Evolutionary conservation across 2,797 vertebrate species (phyloP).

Genomic region (Dipus sagitta): DNA sequence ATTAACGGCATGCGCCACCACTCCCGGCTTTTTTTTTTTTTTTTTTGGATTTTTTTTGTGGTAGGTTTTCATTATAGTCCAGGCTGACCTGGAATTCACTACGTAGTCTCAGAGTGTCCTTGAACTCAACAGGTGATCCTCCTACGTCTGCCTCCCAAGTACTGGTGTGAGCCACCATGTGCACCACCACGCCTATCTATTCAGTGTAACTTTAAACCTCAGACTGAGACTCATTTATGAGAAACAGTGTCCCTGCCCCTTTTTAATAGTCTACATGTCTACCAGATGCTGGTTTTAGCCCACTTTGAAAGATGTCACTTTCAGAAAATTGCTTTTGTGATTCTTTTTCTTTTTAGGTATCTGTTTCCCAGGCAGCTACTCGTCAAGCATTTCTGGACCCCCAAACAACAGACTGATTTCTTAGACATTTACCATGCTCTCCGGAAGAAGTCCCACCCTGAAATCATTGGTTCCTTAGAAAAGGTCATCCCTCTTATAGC

Average conservation of each 20-base stretch:
- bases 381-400: slow-evolving; percentile 95
- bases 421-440: slow-evolving; percentile 89
- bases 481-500: slow-evolving; percentile 78
- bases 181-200: too few relatives aligned
- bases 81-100: too few relatives aligned
- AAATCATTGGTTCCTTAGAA: slow-evolving; percentile 88
- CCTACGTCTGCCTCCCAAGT: too few relatives aligned
- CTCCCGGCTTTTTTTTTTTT: too few relatives aligned
- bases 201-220: neutral
- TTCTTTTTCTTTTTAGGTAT: slow-evolving; percentile 90
- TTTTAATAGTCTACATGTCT: neutral
- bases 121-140: too few relatives aligned
- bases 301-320: slow-evolving; percentile 21
- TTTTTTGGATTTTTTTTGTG: too few relatives aligned
- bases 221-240: neutral
- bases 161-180: too few relatives aligned
- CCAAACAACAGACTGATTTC: slow-evolving; percentile 91
- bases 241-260: neutral
- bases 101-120: too few relatives aligned
- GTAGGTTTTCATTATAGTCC: too few relatives aligned
- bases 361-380: slow-evolving; percentile 96
- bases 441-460: slow-evolving; percentile 86
- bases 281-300: neutral
- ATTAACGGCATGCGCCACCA: too few relatives aligned
- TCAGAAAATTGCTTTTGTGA: neutral